These are phyloP conservation scores for Oryzias melastigma DNA, from an alignment of 2,113 vertebrate genomes.

Conservation along the genomic window DNA sequence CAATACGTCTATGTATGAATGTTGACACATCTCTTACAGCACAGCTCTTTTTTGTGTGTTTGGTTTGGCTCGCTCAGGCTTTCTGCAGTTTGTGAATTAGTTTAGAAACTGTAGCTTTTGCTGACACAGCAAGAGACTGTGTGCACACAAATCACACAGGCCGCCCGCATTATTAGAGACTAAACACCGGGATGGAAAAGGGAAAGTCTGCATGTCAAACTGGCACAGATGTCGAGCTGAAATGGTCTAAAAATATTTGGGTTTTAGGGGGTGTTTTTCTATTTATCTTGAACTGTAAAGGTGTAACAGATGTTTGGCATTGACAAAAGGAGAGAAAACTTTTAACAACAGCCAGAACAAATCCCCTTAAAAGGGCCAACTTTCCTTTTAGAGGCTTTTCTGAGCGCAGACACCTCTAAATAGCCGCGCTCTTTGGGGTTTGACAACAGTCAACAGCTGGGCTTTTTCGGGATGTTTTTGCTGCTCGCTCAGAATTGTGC, in stretches of 20 bases:
- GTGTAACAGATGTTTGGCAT: conserved; percentile 43
- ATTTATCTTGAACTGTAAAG: conserved; percentile 7
- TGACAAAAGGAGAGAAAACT: conserved; percentile 10
- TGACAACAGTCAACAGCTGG: conserved; percentile 1
- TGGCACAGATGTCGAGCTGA: conserved; percentile 43
- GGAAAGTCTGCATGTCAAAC: conserved; percentile 33
- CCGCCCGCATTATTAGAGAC: conserved; percentile 35
- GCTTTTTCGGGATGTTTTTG: not conserved
- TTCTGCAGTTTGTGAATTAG: conserved; percentile 30
- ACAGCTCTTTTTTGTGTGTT: conserved; percentile 21
- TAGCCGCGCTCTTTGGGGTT: conserved; percentile 17
- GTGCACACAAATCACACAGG: conserved; percentile 12
- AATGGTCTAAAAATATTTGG: conserved; percentile 4
- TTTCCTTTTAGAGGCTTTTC: conserved; percentile 7
- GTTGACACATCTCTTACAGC: conserved; percentile 12
- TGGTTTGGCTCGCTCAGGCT: conserved; percentile 9
- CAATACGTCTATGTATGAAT: conserved; percentile 15
- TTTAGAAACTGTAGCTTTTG: conserved; percentile 8
- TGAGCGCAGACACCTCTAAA: conserved; percentile 2
- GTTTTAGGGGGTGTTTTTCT: conserved; percentile 24
- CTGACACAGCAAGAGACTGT: conserved; percentile 26
- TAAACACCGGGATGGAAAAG: conserved; percentile 33
- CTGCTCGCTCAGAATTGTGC: conserved; percentile 31
- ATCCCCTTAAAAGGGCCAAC: conserved; percentile 2
- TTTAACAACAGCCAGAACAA: not conserved